Evolutionary conservation across 1,140 invertebrate species (phyloP).

Genomic region (Ceratina japonica): DNA sequence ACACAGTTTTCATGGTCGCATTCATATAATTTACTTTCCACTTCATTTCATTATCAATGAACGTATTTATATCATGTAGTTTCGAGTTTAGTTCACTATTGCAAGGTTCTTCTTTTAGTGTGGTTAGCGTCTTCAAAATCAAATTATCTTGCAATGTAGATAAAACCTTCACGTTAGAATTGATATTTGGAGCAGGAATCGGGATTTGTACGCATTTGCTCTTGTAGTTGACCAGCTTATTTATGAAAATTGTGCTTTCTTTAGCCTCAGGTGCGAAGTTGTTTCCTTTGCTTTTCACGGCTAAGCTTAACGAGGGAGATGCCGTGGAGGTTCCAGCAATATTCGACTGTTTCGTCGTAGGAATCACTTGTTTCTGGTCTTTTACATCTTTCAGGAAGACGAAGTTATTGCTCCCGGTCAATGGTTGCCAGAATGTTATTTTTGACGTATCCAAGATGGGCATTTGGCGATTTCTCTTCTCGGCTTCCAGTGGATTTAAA

Average conservation of each 20-base stretch:
- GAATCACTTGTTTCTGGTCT: neutral
- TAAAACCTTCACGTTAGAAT: neutral
- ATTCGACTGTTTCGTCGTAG: neutral
- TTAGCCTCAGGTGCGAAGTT: neutral
- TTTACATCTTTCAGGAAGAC: slow-evolving; percentile 31
- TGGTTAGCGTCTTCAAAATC: neutral
- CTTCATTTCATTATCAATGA: too few relatives aligned
- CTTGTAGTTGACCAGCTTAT: slow-evolving; percentile 1
- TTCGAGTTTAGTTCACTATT: too few relatives aligned
- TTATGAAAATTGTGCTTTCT: slow-evolving; percentile 13
- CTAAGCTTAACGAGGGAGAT: slow-evolving; percentile 16
- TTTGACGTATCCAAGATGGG: slow-evolving; percentile 22
- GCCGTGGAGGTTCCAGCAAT: neutral
- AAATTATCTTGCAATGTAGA: neutral
- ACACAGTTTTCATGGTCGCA: slow-evolving; percentile 15
- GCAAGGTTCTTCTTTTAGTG: neutral
- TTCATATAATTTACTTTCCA: too few relatives aligned
- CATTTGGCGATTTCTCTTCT: slow-evolving; percentile 3
- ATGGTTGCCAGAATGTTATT: slow-evolving; percentile 45
- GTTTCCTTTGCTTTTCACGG: slow-evolving; percentile 6
- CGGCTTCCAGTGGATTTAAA: too few relatives aligned
- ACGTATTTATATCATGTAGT: too few relatives aligned
- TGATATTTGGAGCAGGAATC: neutral
- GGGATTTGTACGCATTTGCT: slow-evolving; percentile 1
- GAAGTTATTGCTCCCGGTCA: slow-evolving; percentile 5